phyloP scores from a whole-genome alignment of 2,113 vertebrate genomes.

The Thamnaconus septentrionalis region DNA sequence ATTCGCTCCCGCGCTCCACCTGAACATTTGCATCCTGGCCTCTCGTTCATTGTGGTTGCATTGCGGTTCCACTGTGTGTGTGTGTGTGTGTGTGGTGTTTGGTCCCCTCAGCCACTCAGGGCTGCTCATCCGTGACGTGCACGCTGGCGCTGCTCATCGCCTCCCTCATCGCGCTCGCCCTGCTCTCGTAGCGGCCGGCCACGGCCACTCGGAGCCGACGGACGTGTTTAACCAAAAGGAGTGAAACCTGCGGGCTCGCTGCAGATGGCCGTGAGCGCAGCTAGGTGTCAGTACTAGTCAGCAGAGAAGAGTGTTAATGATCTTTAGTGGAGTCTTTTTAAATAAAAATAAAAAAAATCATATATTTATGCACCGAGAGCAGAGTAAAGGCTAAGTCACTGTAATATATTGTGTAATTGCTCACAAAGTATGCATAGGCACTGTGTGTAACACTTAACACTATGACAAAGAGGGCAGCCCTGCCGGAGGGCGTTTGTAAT shows the following conservation, averaged over 20 bases:
- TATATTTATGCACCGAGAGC: slow-evolving; percentile 17
- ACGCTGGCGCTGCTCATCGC: slow-evolving; percentile 87
- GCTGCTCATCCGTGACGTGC: slow-evolving; percentile 85
- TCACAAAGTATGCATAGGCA: slow-evolving; percentile 40
- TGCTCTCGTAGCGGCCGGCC: slow-evolving; percentile 83
- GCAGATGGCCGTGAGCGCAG: slow-evolving; percentile 46
- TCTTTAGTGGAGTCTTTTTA: slow-evolving; percentile 24
- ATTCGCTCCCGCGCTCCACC: slow-evolving; percentile 81
- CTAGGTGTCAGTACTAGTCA: slow-evolving; percentile 42
- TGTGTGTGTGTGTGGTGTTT: no score
- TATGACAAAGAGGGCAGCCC: background rate
- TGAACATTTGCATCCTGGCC: slow-evolving; percentile 63
- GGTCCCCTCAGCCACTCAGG: slow-evolving; percentile 79
- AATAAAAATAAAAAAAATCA: slow-evolving; percentile 16
- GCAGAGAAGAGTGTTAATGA: slow-evolving; percentile 30
- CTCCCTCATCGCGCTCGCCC: slow-evolving; percentile 83
- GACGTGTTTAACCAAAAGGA: slow-evolving; percentile 59
- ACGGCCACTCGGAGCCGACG: slow-evolving; percentile 29
- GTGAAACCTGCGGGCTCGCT: slow-evolving; percentile 25
- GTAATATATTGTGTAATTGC: slow-evolving; percentile 33
- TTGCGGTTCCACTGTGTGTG: no score
- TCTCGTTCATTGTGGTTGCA: slow-evolving; percentile 50
- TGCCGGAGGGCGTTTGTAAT: slow-evolving; percentile 23
- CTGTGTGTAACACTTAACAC: slow-evolving; percentile 50
- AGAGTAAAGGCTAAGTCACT: slow-evolving; percentile 39